Conservation (phyloP, 2,888 invertebrate species). For the Brenthis hecate region DNA sequence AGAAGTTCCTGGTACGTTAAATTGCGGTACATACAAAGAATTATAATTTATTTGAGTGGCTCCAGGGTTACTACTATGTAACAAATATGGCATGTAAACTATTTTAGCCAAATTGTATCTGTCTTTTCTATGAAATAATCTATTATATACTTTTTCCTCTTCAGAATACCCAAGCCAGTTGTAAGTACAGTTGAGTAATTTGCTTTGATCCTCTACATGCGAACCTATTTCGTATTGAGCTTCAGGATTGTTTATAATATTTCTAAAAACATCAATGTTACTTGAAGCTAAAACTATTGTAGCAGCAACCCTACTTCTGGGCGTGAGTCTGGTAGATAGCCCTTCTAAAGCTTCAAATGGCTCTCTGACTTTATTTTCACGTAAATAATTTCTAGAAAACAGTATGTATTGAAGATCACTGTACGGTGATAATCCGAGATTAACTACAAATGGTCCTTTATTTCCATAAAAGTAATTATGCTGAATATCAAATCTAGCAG, state of each 20-base stretch:
- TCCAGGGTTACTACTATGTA: slow-evolving; percentile 94
- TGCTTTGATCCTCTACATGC: slow-evolving; percentile 96
- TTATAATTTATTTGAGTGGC: slow-evolving; percentile 91
- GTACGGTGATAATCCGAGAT: slow-evolving; percentile 93
- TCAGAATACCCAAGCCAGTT: slow-evolving; percentile 94
- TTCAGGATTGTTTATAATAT: slow-evolving; percentile 94
- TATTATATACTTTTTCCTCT: slow-evolving; percentile 87
- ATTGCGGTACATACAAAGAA: slow-evolving; percentile 90
- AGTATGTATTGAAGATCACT: slow-evolving; percentile 90
- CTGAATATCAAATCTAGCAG: slow-evolving; percentile 87
- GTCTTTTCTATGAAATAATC: slow-evolving; percentile 93
- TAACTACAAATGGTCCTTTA: slow-evolving; percentile 92
- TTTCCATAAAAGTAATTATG: slow-evolving; percentile 96
- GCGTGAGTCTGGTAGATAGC: slow-evolving; percentile 87
- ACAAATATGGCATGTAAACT: slow-evolving; percentile 93
- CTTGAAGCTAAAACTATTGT: slow-evolving; percentile 95
- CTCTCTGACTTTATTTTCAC: slow-evolving; percentile 92
- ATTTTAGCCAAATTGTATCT: slow-evolving; percentile 97
- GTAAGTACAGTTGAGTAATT: slow-evolving; percentile 94
- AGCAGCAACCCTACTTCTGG: slow-evolving; percentile 95
- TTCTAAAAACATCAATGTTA: slow-evolving; percentile 93
- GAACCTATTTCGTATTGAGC: slow-evolving; percentile 97
- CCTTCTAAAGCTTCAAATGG: slow-evolving; percentile 88
- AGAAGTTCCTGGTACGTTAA: slow-evolving; percentile 86
- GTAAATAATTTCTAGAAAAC: slow-evolving; percentile 94